Percentiles rank a stretch among this genome's conserved stretches.
These are phyloP conservation scores for Gila orcuttii DNA, from an alignment of 2,113 vertebrate genomes.

Conservation along the genomic window DNA sequence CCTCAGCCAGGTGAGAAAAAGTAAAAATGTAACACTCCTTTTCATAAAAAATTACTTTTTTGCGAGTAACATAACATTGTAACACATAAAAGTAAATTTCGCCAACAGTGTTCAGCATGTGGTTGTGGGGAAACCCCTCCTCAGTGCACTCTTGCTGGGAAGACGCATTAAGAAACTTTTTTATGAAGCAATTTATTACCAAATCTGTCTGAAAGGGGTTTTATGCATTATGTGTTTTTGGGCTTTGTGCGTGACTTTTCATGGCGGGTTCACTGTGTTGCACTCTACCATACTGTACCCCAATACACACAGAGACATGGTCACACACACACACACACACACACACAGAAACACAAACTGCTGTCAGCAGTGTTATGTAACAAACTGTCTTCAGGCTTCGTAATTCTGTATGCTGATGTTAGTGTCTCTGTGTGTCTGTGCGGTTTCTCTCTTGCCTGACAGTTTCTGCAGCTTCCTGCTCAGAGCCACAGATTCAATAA, in stretches of 20 bases:
- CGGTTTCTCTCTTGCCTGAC: slow-evolving; percentile 12
- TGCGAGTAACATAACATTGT: no score
- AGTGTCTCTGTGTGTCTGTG: slow-evolving; percentile 29
- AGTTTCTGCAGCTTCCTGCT: background rate
- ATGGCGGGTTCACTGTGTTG: background rate
- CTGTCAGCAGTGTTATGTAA: slow-evolving; percentile 3
- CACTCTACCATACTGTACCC: background rate
- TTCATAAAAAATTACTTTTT: no score
- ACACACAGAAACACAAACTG: no score
- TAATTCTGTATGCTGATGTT: slow-evolving; percentile 15
- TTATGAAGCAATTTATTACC: slow-evolving; percentile 3
- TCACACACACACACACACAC: background rate
- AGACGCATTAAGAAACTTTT: background rate
- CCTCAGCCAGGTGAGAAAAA: no score
- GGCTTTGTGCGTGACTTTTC: background rate
- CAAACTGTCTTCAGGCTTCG: background rate
- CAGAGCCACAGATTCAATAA: background rate
- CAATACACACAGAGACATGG: background rate
- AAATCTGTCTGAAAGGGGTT: background rate
- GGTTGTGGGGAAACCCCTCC: background rate
- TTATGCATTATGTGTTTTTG: background rate
- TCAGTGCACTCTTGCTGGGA: background rate
- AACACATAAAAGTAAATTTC: no score
- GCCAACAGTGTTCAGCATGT: background rate
- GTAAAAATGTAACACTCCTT: no score